These are phyloP conservation scores for Drosophila sp. DNA, from an alignment of 1,140 invertebrate species.

Conservation along the genomic window DNA sequence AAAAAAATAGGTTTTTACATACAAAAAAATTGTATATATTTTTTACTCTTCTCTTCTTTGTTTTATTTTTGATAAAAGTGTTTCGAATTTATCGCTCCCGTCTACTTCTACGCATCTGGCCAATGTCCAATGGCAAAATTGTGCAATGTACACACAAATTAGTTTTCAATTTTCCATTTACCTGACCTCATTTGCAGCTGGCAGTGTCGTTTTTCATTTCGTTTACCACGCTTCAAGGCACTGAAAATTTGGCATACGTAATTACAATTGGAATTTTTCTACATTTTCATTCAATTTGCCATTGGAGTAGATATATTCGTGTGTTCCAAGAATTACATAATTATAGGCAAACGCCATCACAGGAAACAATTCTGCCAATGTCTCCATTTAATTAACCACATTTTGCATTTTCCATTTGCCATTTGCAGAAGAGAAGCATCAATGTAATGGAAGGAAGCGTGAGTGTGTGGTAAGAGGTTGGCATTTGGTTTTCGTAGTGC, in stretches of 20 bases:
- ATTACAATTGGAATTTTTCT: conserved; percentile 20
- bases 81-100: conserved; percentile 7
- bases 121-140: conserved; percentile 17
- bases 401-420: conserved; percentile 33
- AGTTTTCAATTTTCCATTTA: conserved; percentile 49
- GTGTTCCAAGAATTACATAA: conserved; percentile 1
- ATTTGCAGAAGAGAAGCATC: background rate
- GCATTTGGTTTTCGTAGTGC: conserved; percentile 18
- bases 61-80: conserved; percentile 43
- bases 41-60: conserved; percentile 21
- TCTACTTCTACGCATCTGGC: conserved; percentile 41
- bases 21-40: too few relatives aligned
- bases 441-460: background rate
- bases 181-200: conserved; percentile 28
- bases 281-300: background rate
- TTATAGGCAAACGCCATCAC: conserved; percentile 40
- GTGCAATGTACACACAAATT: conserved; percentile 33
- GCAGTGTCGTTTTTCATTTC: conserved; percentile 31
- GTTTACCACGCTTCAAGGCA: conserved; percentile 37
- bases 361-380: conserved; percentile 51
- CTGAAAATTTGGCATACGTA: conserved; percentile 24
- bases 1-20: background rate
- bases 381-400: conserved; percentile 78
- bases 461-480: background rate
- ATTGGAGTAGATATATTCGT: background rate